Evolutionary conservation across 2,888 invertebrate species (phyloP).

Genomic region (Sphaerophoria rueppellii): DNA sequence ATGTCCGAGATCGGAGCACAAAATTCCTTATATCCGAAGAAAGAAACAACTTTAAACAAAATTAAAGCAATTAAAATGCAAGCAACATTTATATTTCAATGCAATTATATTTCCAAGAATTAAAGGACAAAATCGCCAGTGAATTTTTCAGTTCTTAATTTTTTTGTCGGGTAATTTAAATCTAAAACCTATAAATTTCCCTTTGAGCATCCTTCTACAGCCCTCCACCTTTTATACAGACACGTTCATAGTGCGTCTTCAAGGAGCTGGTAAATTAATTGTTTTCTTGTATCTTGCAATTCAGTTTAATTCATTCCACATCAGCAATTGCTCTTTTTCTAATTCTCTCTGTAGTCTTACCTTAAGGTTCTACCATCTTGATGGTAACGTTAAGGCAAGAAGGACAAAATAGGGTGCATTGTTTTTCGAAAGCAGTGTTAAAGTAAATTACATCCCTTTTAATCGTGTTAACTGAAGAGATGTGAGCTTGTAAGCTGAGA

Average conservation of each 20-base stretch:
- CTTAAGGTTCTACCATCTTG: neutral
- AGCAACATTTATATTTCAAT: no score
- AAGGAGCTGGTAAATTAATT: slow-evolving; percentile 6
- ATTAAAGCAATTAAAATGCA: no score
- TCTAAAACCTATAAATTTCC: neutral
- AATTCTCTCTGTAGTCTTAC: slow-evolving; percentile 4
- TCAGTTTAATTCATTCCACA: neutral
- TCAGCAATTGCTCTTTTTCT: neutral
- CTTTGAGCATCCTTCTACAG: neutral
- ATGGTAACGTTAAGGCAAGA: no score
- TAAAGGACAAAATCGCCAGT: neutral
- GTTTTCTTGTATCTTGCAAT: slow-evolving; percentile 18
- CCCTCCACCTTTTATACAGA: neutral
- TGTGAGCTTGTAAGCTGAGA: neutral
- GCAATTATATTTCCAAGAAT: neutral
- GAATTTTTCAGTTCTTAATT: neutral
- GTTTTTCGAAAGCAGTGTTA: neutral
- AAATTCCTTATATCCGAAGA: no score
- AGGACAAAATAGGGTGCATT: slow-evolving; percentile 15
- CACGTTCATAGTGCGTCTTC: slow-evolving; percentile 11
- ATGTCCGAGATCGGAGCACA: no score
- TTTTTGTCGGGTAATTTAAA: slow-evolving; percentile 13
- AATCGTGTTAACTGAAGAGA: neutral
- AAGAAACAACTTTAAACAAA: no score
- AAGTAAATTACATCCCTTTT: neutral